Evolutionary conservation across 2,888 invertebrate genomes (phyloP), one percentile per base, ranked within the genome.

Genomic region (Epirrhoe alternata): DNA sequence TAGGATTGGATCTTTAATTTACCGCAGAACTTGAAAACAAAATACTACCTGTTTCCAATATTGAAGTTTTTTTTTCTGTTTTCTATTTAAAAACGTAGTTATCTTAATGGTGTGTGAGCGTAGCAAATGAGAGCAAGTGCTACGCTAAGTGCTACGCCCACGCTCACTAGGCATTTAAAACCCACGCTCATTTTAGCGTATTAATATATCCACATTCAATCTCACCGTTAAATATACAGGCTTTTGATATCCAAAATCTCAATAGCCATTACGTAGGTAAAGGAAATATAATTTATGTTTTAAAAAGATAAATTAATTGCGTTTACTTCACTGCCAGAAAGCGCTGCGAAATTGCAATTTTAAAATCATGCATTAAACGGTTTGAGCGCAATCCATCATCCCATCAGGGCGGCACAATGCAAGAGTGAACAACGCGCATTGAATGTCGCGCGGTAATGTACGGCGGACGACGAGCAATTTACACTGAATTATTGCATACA

Each of bases 401-500:
- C 64, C 64, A 68, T 70, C 74, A 69, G 69, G 71, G 52, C 61
- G 66, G 50, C 66, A 68, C 72, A 72, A 72, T 68, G 70, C 69
- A 70, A 69, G 68, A 69, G 70, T 70, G 72, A 74, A 75, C 77
- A 70, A 72, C 67, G 69, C 73, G 66, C 68, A 67, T 66, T 76
- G 69, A 66, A 71, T 76, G 82, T 81, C 77, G 77, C 74, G 63
- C 68, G 70, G 77, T 81, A 83, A 83, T 81, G 82, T 79, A 78
- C 77, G 74, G 76, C 75, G 59, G 74, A 74, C 75, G 77, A 78
- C 77, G 79, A 79, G 79, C 82, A 83, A 82, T 85, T 83, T 82
- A 77, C 78, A 69, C 81, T 84, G 84, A 86, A 81, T 85, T 85
- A 85, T 84, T 82, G 83, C 83, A 78, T 78, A 80, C 75, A 77